Conservation (phyloP, 2,113 vertebrate species). For the Turnix velox region DNA sequence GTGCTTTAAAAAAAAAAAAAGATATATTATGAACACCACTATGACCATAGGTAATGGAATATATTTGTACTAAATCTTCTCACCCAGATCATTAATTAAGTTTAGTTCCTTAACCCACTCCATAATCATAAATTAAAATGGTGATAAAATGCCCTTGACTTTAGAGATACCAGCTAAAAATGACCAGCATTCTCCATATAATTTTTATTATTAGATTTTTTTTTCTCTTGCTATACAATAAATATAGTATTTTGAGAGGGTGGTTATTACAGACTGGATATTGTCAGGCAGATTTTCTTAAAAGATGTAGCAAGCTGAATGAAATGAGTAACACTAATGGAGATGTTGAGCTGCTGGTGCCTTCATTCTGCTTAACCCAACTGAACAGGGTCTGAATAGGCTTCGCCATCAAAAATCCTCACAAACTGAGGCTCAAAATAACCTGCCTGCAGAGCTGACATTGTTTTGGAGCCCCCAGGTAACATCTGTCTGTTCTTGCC, state of each 20-base stretch:
- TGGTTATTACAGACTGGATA: not conserved
- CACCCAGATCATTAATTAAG: not conserved
- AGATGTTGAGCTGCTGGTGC: not conserved
- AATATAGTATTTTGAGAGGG: not conserved
- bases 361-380: slow-evolving; percentile 8
- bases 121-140: slow-evolving; percentile 42
- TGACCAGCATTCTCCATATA: not conserved
- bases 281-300: not conserved
- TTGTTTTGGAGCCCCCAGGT: slow-evolving; percentile 65
- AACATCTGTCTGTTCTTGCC: slow-evolving; percentile 83
- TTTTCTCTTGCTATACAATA: not conserved
- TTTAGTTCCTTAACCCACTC: slow-evolving; percentile 20
- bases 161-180: slow-evolving; percentile 14
- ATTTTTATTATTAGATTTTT: not conserved
- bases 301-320: not conserved
- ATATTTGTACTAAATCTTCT: slow-evolving; percentile 2
- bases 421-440: slow-evolving; percentile 82
- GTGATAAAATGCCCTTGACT: not conserved
- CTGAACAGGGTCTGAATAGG: slow-evolving; percentile 75
- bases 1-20: not conserved
- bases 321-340: not conserved
- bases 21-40: not conserved
- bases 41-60: not conserved
- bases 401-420: slow-evolving; percentile 82
- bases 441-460: slow-evolving; percentile 78